phyloP scores from a whole-genome alignment of 2,797 vertebrate species.

The Atherinosoma microstoma region DNA sequence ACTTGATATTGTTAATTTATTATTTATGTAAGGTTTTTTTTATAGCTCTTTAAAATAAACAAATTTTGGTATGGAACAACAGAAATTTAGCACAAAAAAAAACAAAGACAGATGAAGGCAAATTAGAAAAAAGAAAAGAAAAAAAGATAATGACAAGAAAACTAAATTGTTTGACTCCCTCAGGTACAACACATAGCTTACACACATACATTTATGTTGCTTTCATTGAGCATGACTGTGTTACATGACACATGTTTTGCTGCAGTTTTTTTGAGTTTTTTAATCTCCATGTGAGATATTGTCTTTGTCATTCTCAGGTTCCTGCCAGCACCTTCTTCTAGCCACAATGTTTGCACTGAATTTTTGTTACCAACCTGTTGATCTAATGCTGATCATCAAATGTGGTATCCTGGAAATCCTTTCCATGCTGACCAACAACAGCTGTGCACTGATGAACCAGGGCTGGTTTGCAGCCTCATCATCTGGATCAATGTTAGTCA shows the following conservation, averaged over 20 bases:
- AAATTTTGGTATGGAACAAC: no score
- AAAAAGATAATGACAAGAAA: no score
- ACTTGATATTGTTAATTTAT: background rate
- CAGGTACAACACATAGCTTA: background rate
- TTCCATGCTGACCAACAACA: constrained; percentile 83
- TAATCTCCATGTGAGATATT: background rate
- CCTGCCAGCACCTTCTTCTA: constrained; percentile 85
- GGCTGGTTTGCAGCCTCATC: constrained; percentile 83
- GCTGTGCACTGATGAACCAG: constrained; percentile 83
- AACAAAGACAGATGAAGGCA: no score
- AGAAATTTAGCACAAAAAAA: no score
- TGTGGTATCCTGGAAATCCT: constrained; percentile 85
- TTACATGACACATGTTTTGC: no score
- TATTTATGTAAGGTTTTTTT: background rate
- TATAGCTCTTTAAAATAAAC: background rate
- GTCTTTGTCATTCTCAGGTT: constrained; percentile 66
- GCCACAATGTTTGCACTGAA: constrained; percentile 86
- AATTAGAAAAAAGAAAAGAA: no score
- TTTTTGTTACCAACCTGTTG: constrained; percentile 84
- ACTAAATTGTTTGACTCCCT: background rate
- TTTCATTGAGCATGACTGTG: background rate
- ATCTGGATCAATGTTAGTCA: constrained; percentile 78
- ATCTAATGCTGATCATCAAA: constrained; percentile 84
- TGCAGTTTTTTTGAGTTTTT: background rate
- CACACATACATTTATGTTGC: no score